Base-by-base conservation (phyloP, 2,888 invertebrate species). In the Aquatica leii region DNA sequence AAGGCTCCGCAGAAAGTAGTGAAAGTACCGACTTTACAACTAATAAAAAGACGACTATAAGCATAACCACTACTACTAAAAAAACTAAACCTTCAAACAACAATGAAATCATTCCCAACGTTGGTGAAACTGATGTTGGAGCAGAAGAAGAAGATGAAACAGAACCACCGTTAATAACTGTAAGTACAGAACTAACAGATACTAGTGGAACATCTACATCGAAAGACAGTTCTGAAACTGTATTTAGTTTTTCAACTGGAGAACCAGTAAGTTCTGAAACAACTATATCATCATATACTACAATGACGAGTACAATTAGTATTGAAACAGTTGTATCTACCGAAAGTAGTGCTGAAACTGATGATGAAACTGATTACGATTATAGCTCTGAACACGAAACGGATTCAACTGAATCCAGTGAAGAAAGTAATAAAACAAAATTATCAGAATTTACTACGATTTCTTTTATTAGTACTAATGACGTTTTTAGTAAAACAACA, bases 221-320 rank as follows among this genome's bases (percentile, higher is more conserved):
- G n/a, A n/a, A n/a, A n/a, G 41, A 43, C 41, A 43, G 31, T 31
- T 6, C 31, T 31, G 4, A 14, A 4, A 46, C 46, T 2, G 17
- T 3, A 46, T 46, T 46, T 20, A 59, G 41, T 41, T 31, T 24
- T 17, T 31, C 52, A 15, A 57, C 35, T 53, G 63, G 51, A 35
- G 24, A 12, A 11, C 14, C 53, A n/a, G 53, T 59, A 34, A 37
- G 40, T 21, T n/a, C 52, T 2, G 35, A 37, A 43, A 50, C 51
- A 11, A 71, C 72, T 12, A 70, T 71, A 6, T 60, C 67, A 58
- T 69, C 61, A 14, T 9, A 59, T 57, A 21, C 15, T 5, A 51
- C 34, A 35, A 53, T 59, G 0, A 61, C 52, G 14, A 55, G 49
- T 15, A 67, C 68, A 15, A 65, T 67, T 57, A 67, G 66, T 55